A percentile compares a stretch with the other conserved stretches of the same genome.
phyloP scores from a whole-genome alignment of 2,888 invertebrate genomes.

The Troides helena region DNA sequence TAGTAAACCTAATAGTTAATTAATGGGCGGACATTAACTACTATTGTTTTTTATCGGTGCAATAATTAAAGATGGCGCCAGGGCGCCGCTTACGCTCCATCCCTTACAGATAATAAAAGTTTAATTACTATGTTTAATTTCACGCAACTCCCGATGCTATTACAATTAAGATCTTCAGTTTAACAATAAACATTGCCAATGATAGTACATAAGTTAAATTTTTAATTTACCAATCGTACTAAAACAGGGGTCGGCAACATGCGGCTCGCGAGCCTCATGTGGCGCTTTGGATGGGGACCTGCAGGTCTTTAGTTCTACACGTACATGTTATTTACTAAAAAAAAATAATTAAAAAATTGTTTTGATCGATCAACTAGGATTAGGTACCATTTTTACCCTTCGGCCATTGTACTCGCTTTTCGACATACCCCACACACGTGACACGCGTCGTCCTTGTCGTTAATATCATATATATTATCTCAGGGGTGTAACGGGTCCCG shows the following conservation, averaged over 20 bases:
- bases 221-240: slow-evolving; percentile 11
- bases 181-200: slow-evolving; percentile 31
- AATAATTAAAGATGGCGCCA: slow-evolving; percentile 31
- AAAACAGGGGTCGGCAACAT: neutral
- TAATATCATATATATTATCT: no score
- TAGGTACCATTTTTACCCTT: no score
- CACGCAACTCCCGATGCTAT: slow-evolving; percentile 38
- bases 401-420: no score
- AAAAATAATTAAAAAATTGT: no score
- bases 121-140: slow-evolving; percentile 37
- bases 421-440: no score
- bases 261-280: no score
- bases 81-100: slow-evolving; percentile 21
- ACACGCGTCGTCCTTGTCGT: no score
- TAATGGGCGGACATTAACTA: slow-evolving; percentile 1
- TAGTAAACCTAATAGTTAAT: slow-evolving; percentile 9
- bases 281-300: no score
- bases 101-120: slow-evolving; percentile 34
- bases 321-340: no score
- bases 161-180: slow-evolving; percentile 34
- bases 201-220: slow-evolving; percentile 18
- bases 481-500: no score
- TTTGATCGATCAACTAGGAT: no score
- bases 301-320: no score
- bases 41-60: slow-evolving; percentile 25